Conservation (phyloP, 2,113 vertebrate genomes). For the Pedionomus torquatus region DNA sequence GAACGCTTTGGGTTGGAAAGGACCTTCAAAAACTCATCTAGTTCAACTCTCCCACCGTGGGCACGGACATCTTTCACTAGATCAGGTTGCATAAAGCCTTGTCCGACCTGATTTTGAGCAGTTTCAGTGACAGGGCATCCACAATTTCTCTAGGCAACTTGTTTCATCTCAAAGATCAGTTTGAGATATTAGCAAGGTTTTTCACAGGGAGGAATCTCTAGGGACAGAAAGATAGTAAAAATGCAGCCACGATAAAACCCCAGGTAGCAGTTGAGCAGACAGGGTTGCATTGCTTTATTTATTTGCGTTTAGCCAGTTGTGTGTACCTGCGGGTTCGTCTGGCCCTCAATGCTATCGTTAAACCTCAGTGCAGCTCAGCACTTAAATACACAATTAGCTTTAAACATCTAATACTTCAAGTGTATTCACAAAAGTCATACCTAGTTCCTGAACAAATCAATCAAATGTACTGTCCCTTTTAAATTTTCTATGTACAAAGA, state of each 20-base stretch:
- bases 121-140: background rate
- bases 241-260: background rate
- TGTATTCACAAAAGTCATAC: background rate
- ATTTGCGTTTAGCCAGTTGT: background rate
- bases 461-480: constrained; percentile 26
- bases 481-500: constrained; percentile 11
- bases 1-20: background rate
- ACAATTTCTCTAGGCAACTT: background rate
- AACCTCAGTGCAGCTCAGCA: background rate
- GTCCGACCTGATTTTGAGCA: background rate
- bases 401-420: background rate
- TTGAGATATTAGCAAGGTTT: background rate
- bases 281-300: background rate
- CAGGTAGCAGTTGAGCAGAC: background rate
- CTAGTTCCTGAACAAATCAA: constrained; percentile 38
- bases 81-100: background rate
- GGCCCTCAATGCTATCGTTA: background rate
- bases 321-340: background rate
- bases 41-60: background rate
- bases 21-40: background rate
- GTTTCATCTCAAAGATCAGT: background rate
- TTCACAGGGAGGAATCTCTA: background rate
- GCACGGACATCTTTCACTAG: background rate
- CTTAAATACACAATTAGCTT: constrained; percentile 1
- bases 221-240: background rate